These are phyloP conservation scores for Cynodonichthys magdalenae DNA, from an alignment of 2,797 vertebrate species.

Conservation along the genomic window DNA sequence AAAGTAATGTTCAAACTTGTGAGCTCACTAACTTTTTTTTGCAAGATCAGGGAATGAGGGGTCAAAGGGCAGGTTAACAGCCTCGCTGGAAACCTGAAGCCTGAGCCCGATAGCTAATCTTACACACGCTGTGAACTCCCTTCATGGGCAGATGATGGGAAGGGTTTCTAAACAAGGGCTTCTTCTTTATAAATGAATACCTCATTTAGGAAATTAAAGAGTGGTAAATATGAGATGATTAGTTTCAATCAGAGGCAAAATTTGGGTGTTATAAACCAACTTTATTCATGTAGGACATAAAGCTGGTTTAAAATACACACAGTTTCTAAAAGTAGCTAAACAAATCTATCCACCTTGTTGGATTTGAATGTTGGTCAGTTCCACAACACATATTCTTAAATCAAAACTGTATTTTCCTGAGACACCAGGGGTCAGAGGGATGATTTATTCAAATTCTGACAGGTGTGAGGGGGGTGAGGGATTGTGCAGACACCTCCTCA, in stretches of 20 bases:
- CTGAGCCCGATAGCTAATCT: slow-evolving; percentile 4
- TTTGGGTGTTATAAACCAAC: too few species aligned
- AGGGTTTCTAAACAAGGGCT: background rate
- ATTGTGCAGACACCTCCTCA: slow-evolving; percentile 9
- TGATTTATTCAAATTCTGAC: background rate
- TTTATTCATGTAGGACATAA: background rate
- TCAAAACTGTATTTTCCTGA: slow-evolving; percentile 19
- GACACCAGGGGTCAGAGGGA: slow-evolving; percentile 6
- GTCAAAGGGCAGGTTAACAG: slow-evolving; percentile 46
- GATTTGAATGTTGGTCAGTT: slow-evolving; percentile 17
- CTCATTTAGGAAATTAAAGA: background rate
- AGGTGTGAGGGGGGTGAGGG: background rate
- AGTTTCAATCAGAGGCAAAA: background rate
- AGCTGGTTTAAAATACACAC: background rate
- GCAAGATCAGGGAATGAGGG: slow-evolving; percentile 24
- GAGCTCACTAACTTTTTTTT: slow-evolving; percentile 8
- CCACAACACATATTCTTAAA: slow-evolving; percentile 13
- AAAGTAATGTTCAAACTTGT: slow-evolving; percentile 6
- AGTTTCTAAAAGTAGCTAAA: too few species aligned
- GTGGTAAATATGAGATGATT: background rate
- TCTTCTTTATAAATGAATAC: background rate
- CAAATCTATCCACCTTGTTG: slow-evolving; percentile 3
- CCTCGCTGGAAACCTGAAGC: slow-evolving; percentile 18
- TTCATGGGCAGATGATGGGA: background rate
- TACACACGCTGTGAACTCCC: background rate